Evolutionary conservation across 2,888 invertebrate genomes (phyloP).

Genomic region (Epistrophe eligans): DNA sequence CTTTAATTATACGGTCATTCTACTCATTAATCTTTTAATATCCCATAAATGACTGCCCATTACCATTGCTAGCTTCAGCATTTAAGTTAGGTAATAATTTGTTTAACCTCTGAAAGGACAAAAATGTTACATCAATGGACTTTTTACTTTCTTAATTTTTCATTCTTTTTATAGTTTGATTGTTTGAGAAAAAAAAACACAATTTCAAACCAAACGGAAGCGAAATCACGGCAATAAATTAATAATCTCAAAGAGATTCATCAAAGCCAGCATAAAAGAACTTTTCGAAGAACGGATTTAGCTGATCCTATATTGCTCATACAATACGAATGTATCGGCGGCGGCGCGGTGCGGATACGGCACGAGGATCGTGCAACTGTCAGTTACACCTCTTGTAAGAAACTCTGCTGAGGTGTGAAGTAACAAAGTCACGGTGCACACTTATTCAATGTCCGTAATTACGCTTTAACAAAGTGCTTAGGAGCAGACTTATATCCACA

Average conservation of each 20-base stretch:
- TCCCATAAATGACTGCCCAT: slow-evolving; percentile 38
- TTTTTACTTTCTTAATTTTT: background rate
- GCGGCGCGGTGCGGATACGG: background rate
- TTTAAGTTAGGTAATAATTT: slow-evolving; percentile 10
- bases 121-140: background rate
- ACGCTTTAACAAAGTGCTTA: slow-evolving; percentile 66
- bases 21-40: slow-evolving; percentile 32
- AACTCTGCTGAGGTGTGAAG: slow-evolving; percentile 62
- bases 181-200: background rate
- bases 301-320: slow-evolving; percentile 3
- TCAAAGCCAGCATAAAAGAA: slow-evolving; percentile 42
- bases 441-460: slow-evolving; percentile 68
- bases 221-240: slow-evolving; percentile 57
- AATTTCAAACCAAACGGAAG: slow-evolving; percentile 51
- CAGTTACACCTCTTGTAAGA: slow-evolving; percentile 30
- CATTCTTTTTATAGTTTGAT: background rate
- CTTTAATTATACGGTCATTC: slow-evolving; percentile 53
- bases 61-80: background rate
- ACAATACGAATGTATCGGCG: background rate
- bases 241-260: slow-evolving; percentile 58
- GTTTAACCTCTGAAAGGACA: background rate
- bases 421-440: slow-evolving; percentile 70
- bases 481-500: slow-evolving; percentile 34
- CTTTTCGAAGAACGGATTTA: slow-evolving; percentile 35
- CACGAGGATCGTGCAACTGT: slow-evolving; percentile 45